Conservation (phyloP, 1,140 invertebrate species). For the Ips typographus region DNA sequence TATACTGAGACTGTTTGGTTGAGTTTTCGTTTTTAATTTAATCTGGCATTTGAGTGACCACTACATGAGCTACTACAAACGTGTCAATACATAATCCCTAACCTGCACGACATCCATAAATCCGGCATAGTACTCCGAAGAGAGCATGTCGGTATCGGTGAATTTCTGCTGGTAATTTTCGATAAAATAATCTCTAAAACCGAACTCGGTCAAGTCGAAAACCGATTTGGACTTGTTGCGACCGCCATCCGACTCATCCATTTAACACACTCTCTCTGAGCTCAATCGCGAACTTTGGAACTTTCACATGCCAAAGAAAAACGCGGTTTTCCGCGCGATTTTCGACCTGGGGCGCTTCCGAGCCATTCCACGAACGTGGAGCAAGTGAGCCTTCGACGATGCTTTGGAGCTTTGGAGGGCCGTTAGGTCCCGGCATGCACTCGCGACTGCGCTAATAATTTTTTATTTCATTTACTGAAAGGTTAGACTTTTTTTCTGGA, state of each 20-base stretch:
- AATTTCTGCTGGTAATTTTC: conserved; percentile 3
- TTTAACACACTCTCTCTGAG: conserved; percentile 1
- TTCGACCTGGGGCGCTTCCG: neutral
- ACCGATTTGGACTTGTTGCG: conserved; percentile 16
- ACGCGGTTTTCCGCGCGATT: conserved; percentile 10
- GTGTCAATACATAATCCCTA: neutral
- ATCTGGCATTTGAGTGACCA: too few relatives aligned
- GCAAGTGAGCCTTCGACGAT: conserved; percentile 6
- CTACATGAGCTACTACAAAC: too few relatives aligned
- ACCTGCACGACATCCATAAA: conserved; percentile 42
- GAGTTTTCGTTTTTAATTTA: too few relatives aligned
- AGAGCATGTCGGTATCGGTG: conserved; percentile 42
- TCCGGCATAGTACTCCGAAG: conserved; percentile 45
- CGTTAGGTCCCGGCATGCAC: neutral
- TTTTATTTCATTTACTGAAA: conserved; percentile 7
- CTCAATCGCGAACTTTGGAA: neutral
- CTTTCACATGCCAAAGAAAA: conserved; percentile 6
- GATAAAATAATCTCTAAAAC: conserved; percentile 25
- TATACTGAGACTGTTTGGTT: too few relatives aligned
- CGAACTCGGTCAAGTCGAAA: conserved; percentile 11
- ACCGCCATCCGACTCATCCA: conserved; percentile 8
- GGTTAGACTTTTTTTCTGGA: neutral
- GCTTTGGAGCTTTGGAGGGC: neutral
- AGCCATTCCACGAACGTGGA: neutral
- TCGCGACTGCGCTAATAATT: conserved; percentile 10